phyloP scores from a whole-genome alignment of 2,797 vertebrate species.

The Allobates femoralis region DNA sequence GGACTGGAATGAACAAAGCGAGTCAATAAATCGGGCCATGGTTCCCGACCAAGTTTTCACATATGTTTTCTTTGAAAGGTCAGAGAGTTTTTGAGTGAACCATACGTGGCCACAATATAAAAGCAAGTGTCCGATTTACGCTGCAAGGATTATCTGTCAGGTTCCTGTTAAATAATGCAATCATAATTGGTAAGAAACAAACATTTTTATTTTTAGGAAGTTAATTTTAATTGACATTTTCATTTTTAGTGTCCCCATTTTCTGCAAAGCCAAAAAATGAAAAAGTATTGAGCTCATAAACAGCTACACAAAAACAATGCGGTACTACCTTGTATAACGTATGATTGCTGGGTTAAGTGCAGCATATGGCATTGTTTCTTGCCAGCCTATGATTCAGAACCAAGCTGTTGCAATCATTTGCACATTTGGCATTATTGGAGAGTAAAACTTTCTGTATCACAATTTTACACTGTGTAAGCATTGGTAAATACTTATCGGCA shows the following conservation, averaged over 20 bases:
- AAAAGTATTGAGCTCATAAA: conserved; percentile 2
- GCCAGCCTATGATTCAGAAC: conserved; percentile 57
- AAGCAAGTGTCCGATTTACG: no score
- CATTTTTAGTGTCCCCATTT: neutral
- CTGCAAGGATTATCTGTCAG: no score
- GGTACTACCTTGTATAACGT: conserved; percentile 16
- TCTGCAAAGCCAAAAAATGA: neutral
- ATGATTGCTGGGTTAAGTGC: conserved; percentile 31
- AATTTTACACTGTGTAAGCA: neutral
- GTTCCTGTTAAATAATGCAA: no score
- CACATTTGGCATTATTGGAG: conserved; percentile 44
- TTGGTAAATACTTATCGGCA: conserved; percentile 15
- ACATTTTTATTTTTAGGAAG: neutral
- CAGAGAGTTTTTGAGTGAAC: no score
- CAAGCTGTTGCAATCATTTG: conserved; percentile 55
- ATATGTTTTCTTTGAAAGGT: no score
- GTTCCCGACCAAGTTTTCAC: no score
- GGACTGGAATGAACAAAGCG: no score
- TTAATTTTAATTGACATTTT: neutral
- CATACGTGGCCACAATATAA: no score
- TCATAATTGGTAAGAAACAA: neutral
- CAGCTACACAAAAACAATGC: conserved; percentile 39
- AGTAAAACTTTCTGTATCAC: conserved; percentile 35
- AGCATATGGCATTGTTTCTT: conserved; percentile 44
- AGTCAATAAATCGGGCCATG: no score